These are phyloP conservation scores for Albula goreensis DNA, from an alignment of 2,113 vertebrate species.

Conservation along the genomic window DNA sequence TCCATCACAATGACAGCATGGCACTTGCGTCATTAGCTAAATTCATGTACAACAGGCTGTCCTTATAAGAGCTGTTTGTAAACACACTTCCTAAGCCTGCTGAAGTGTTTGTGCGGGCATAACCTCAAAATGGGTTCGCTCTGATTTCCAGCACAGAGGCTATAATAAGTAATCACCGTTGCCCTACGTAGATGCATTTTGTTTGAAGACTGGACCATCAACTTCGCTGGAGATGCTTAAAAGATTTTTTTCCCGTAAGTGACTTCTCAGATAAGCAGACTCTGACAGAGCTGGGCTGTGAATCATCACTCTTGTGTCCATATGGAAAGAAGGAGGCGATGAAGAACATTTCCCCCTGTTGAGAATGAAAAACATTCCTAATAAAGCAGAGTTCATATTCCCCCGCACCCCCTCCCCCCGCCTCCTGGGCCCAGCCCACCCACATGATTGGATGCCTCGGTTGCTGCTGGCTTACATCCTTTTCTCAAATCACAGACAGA, in stretches of 20 bases:
- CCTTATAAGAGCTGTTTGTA: background rate
- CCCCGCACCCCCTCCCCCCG: background rate
- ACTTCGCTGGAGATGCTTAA: background rate
- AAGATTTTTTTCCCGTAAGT: background rate
- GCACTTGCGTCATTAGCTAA: background rate
- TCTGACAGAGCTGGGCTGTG: background rate
- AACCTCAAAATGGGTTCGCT: background rate
- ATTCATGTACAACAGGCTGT: background rate
- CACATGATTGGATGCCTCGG: background rate
- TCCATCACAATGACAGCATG: background rate
- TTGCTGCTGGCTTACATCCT: background rate
- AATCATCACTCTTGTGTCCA: background rate
- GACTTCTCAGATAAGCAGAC: background rate
- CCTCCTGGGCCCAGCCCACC: too few species aligned
- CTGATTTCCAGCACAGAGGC: constrained; percentile 1
- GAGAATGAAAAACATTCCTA: background rate
- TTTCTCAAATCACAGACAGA: background rate
- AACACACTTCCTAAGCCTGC: background rate
- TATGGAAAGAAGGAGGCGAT: background rate
- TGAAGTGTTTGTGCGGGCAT: background rate
- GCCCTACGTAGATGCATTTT: background rate
- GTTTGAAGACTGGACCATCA: background rate
- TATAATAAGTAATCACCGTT: background rate
- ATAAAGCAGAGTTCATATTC: background rate
- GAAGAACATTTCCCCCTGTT: background rate